phyloP scores from a whole-genome alignment of 2,113 vertebrate species.

The Sinosuthora webbiana region DNA sequence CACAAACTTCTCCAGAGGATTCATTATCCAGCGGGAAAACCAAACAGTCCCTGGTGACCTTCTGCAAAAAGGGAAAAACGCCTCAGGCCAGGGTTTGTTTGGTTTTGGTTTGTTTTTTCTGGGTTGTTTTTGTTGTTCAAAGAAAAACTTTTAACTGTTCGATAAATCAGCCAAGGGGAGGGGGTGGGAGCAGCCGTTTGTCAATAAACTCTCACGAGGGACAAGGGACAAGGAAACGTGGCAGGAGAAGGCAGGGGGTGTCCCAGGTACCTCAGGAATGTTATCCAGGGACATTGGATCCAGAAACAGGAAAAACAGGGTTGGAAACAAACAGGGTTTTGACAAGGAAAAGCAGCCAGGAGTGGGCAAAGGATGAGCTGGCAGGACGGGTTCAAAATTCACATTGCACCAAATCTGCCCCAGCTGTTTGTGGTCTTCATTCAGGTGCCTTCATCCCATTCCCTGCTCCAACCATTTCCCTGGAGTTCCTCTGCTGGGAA shows the following conservation, averaged over 20 bases:
- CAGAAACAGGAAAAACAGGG: background rate
- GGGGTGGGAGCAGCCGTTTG: background rate
- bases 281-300: background rate
- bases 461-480: background rate
- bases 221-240: background rate
- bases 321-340: background rate
- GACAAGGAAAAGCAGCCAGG: background rate
- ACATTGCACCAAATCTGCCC: background rate
- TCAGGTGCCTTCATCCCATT: background rate
- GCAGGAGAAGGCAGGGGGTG: background rate
- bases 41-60: background rate
- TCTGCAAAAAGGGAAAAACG: conserved; percentile 1
- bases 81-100: background rate
- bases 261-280: background rate
- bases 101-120: background rate
- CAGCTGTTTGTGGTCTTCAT: fast-evolving
- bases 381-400: background rate
- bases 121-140: background rate
- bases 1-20: background rate
- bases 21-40: background rate
- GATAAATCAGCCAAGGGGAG: background rate
- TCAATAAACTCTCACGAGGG: background rate
- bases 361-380: background rate
- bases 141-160: background rate
- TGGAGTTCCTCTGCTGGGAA: background rate